Percentiles rank a stretch among this genome's conserved stretches.
phyloP scores from a whole-genome alignment of 2,113 vertebrate genomes.

The Nanger granti region DNA sequence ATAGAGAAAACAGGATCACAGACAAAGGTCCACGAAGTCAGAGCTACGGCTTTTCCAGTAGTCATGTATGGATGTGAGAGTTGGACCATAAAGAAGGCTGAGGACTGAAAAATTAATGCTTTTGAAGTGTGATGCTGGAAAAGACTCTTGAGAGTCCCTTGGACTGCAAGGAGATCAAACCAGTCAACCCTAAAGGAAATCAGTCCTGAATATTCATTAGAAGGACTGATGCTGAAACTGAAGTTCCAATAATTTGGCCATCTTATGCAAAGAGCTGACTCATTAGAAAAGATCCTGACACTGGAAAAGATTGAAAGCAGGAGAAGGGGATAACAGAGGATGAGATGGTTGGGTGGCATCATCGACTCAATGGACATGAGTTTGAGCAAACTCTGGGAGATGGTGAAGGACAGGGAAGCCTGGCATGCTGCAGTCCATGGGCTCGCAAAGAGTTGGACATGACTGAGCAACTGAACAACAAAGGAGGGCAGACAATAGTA shows the following conservation, averaged over 20 bases:
- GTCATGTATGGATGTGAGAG: neutral
- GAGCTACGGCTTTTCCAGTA: neutral
- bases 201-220: neutral
- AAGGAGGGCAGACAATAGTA: fast-evolving
- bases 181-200: neutral
- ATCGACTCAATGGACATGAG: neutral
- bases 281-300: neutral
- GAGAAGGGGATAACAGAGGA: neutral
- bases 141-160: neutral
- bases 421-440: neutral
- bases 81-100: neutral
- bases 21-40: neutral
- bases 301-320: neutral
- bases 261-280: neutral
- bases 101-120: neutral
- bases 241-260: too few relatives aligned
- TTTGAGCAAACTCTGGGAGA: neutral
- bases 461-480: neutral
- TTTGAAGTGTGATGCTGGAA: neutral
- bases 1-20: fast-evolving
- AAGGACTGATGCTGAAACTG: neutral
- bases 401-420: neutral
- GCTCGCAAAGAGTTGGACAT: neutral
- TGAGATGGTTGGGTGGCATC: neutral
- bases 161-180: neutral